These are phyloP conservation scores for Anableps anableps DNA, from an alignment of 2,797 vertebrate genomes.

Conservation along the genomic window DNA sequence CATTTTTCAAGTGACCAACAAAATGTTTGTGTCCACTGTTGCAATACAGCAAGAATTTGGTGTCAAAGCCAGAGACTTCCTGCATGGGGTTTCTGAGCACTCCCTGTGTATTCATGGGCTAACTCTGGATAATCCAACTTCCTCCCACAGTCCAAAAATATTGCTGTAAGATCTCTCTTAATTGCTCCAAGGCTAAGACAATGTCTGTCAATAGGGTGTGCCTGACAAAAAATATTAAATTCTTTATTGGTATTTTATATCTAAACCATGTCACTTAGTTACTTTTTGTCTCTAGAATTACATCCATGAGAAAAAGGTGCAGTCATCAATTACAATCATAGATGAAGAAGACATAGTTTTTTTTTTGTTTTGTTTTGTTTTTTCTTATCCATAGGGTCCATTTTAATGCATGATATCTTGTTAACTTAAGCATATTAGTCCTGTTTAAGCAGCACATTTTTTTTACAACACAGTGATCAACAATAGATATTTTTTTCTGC, in stretches of 20 bases:
- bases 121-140: background rate
- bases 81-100: background rate
- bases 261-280: background rate
- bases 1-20: background rate
- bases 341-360: background rate
- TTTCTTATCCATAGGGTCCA: background rate
- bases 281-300: background rate
- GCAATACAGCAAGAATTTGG: background rate
- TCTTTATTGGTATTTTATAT: background rate
- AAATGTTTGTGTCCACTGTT: background rate
- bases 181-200: background rate
- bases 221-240: background rate
- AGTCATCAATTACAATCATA: background rate
- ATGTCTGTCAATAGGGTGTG: background rate
- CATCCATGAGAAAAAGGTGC: background rate
- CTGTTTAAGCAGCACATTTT: background rate
- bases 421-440: background rate
- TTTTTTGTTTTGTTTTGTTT: background rate
- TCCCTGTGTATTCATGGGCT: background rate
- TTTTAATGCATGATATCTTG: background rate
- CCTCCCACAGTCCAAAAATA: background rate
- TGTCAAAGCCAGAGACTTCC: background rate
- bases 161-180: background rate
- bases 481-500: conserved; percentile 10
- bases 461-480: conserved; percentile 8